Base-by-base conservation (phyloP, 2,888 invertebrate genomes). In the Coelinius sp. region DNA sequence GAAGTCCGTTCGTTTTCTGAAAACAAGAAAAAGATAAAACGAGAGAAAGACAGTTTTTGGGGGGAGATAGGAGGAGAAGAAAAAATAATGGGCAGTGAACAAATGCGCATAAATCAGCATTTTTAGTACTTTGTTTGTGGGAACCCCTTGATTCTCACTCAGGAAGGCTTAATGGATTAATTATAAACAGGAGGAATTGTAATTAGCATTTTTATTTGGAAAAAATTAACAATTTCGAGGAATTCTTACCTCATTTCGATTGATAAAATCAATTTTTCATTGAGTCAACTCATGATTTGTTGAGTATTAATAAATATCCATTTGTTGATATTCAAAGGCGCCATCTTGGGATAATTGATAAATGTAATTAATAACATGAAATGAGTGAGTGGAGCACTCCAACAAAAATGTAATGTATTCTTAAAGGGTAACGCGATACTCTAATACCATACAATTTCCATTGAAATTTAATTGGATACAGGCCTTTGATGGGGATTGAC, bases 51-150 rank as follows among this genome's bases (percentile, higher is more conserved):
- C 52, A 24, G 10, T 52, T 52, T 52, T 52, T 24, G 8, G 52
- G 24, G 52, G 22, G 24, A 24, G 10, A n/a, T n/a, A n/a, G 10
- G 38, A 5, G 10, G 38, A 7, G 10, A 52, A 12, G 20, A 5
- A 49, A n/a, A 52, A 52, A 52, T 24, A 24, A 52, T 52, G 24
- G 52, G 69, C 67, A 67, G 74, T 71, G 74, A 75, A 71, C 73
- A 74, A 66, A 65, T 44, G 71, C 75, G 75, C 77, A 77, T 75
- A 75, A 77, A 77, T 77, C 73, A 77, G 69, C 77, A 77, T 77
- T 73, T 69, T 75, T 72, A 75, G 24, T 14, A 52, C 24, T 24
- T 52, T 52, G 10, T 22, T 52, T 52, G 52, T 52, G 52, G 52
- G 52, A 52, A 52, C 12, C 24, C 17, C 49, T 20, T 17, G 20